Evolutionary conservation across 2,888 invertebrate species (phyloP).

Genomic region (Phalera bucephala): DNA sequence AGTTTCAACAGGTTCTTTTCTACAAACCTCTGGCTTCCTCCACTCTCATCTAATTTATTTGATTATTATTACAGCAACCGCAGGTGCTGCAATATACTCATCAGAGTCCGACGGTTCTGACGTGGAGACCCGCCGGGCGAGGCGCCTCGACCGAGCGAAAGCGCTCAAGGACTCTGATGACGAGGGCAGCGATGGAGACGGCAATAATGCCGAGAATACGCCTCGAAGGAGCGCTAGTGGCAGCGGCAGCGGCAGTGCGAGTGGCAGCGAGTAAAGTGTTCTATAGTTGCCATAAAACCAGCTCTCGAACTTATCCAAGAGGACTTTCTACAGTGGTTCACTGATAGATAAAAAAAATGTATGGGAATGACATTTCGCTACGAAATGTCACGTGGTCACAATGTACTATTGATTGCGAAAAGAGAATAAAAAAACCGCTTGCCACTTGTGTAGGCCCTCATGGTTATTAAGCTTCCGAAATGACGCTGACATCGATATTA

Average conservation of each 20-base stretch:
- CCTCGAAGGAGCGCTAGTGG: slow-evolving; percentile 21
- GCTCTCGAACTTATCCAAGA: too few relatives aligned
- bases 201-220: slow-evolving; percentile 24
- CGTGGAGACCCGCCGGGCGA: slow-evolving; percentile 88
- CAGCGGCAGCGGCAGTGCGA: slow-evolving; percentile 39
- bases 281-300: too few relatives aligned
- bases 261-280: slow-evolving; percentile 34
- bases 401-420: neutral
- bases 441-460: too few relatives aligned
- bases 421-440: too few relatives aligned
- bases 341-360: too few relatives aligned
- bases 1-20: too few relatives aligned
- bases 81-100: slow-evolving; percentile 90
- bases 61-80: slow-evolving; percentile 69
- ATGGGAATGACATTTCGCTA: too few relatives aligned
- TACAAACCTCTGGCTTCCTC: too few relatives aligned
- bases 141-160: slow-evolving; percentile 89
- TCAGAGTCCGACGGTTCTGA: slow-evolving; percentile 94
- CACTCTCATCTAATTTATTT: too few relatives aligned
- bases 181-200: slow-evolving; percentile 65
- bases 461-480: too few relatives aligned
- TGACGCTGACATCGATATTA: too few relatives aligned
- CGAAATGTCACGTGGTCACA: neutral
- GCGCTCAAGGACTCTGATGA: slow-evolving; percentile 92
- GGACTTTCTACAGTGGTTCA: too few relatives aligned